phyloP scores from a whole-genome alignment of 2,113 vertebrate genomes.

The Laticauda laticaudata region DNA sequence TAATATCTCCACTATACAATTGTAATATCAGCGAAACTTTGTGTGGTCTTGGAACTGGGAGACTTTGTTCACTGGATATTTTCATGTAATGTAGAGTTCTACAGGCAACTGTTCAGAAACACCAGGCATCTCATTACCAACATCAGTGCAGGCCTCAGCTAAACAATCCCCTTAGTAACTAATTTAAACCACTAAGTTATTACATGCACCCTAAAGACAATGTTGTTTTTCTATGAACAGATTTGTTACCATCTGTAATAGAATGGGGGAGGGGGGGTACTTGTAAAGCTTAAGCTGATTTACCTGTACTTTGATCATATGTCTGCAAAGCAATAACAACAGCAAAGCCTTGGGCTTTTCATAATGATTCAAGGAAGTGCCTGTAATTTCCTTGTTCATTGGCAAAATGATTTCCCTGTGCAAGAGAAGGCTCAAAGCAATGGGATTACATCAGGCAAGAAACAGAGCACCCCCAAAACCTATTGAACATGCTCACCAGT shows the following conservation, averaged over 20 bases:
- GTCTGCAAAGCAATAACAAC: neutral
- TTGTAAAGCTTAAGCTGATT: neutral
- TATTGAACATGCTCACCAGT: neutral
- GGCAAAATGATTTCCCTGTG: neutral
- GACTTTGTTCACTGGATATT: constrained; percentile 9
- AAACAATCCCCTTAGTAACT: neutral
- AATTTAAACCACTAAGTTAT: neutral
- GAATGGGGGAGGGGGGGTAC: neutral
- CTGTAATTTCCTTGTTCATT: neutral
- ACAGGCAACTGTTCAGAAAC: neutral
- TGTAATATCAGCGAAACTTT: constrained; percentile 20
- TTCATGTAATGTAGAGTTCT: neutral
- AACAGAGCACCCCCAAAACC: neutral
- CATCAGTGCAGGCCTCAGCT: neutral
- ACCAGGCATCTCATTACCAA: constrained; percentile 6
- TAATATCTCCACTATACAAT: constrained; percentile 16
- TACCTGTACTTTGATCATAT: neutral
- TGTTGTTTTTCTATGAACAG: neutral
- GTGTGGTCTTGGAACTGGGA: neutral
- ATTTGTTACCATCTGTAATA: neutral
- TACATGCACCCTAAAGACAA: neutral
- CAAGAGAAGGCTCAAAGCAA: neutral
- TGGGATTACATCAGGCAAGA: neutral
- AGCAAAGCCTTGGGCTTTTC: neutral
- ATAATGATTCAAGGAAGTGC: neutral